Conservation (phyloP, 1,140 invertebrate species). For the Aradophagus sp. region DNA sequence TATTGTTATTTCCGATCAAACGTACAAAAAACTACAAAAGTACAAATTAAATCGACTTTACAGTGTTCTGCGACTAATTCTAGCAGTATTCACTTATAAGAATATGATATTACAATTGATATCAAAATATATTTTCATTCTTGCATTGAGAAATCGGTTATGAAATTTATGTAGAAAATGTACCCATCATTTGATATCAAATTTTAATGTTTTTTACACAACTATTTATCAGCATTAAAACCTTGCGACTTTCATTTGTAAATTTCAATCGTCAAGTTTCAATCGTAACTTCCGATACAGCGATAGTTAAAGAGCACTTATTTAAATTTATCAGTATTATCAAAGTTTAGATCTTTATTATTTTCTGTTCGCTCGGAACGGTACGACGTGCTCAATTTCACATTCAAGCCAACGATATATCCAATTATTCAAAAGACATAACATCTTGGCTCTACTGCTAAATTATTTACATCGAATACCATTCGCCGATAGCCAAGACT, state of each 20-base stretch:
- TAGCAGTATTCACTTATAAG: conserved; percentile 14
- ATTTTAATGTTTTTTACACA: conserved; percentile 14
- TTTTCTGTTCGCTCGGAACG: conserved; percentile 11
- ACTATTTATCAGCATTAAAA: conserved; percentile 4
- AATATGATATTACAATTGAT: conserved; percentile 27
- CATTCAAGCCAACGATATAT: conserved; percentile 22
- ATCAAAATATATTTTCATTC: conserved; percentile 38
- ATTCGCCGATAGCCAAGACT: conserved; percentile 4
- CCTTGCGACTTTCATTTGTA: too few relatives aligned
- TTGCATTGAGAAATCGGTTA: conserved; percentile 10
- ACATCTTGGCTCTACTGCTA: conserved; percentile 10
- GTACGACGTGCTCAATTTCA: conserved; percentile 20
- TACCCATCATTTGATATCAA: conserved; percentile 23
- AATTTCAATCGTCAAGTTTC: too few relatives aligned
- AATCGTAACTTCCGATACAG: too few relatives aligned
- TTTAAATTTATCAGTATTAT: conserved; percentile 12
- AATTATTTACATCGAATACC: conserved; percentile 39
- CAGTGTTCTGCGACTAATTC: conserved; percentile 5
- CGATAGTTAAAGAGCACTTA: conserved; percentile 54
- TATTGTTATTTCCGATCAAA: too few relatives aligned
- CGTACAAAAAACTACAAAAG: conserved; percentile 5
- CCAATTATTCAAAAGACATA: conserved; percentile 27
- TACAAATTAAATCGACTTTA: conserved; percentile 9
- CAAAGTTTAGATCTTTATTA: conserved; percentile 15
- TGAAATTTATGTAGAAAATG: conserved; percentile 3